Base-by-base conservation (phyloP, 2,797 vertebrate genomes). In the Decapterus maruadsi region DNA sequence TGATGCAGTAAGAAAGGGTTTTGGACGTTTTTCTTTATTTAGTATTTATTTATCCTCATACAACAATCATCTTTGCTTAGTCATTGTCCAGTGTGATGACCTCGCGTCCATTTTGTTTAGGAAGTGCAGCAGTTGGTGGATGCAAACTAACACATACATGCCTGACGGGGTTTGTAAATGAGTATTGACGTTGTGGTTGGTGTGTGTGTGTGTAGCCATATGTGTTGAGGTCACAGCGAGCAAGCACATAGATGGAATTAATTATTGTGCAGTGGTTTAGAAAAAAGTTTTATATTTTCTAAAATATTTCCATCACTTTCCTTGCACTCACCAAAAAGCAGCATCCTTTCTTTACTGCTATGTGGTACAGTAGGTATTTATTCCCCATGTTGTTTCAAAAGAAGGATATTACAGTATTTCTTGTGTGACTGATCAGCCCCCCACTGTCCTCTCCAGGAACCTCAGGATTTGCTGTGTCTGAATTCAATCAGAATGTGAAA, bases 71-170 rank as follows among this genome's bases (percentile, higher is more conserved):
- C 11, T 10, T 68, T 63, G 45, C 59, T 26, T 10, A 68, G 22
- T 56, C 46, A 46, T 54, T 20, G 31, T 64, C 48, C 17, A 2
- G 19, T 54, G 55, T 56, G 50, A 48, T 1, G 3, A 62, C 26
- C 31, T 50, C 31, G 14, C 0, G 36, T 61, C 31, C 4, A n/a
- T 58, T 77, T 66, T 57, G 43, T 71, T 67, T 11, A 45, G 46
- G 26, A 77, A 31, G 36, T 36, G 54, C 42, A 71, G 72, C 31
- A n/a, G 14, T n/a, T 76, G 29, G 20, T 26, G 12, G 19, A 7
- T 12, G 20, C 31, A 66, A 51, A 38, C 36, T 6, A 63, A 20
- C 19, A 16, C 42, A 54, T 14, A 67, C 51, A 1, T 42, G 46
- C 26, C 13, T 46, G 12, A 29, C 13, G 31, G 29, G 29, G 26